These are phyloP conservation scores for Platycercus adscitus DNA, from an alignment of 2,113 vertebrate genomes.

Conservation along the genomic window DNA sequence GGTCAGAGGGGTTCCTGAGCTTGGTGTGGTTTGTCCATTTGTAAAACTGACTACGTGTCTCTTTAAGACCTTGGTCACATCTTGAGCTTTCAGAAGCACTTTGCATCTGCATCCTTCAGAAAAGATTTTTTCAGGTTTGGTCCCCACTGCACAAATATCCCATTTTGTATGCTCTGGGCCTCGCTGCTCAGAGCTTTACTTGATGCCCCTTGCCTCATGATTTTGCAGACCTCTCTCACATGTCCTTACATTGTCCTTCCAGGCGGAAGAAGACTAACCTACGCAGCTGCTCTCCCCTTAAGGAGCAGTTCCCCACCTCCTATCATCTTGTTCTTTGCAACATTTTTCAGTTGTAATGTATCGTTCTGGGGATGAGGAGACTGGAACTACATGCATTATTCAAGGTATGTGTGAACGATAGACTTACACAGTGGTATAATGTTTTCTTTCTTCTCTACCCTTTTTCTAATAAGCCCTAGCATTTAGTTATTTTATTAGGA, in stretches of 20 bases:
- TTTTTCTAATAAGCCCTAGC: not conserved
- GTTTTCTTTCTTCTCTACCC: not conserved
- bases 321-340: not conserved
- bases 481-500: not conserved
- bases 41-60: not conserved
- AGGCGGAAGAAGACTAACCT: not conserved
- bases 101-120: not conserved
- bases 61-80: not conserved
- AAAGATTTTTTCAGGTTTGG: not conserved
- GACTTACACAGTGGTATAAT: not conserved
- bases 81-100: not conserved
- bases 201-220: not conserved
- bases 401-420: not conserved
- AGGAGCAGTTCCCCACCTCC: not conserved
- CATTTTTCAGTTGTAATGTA: not conserved
- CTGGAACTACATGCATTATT: not conserved
- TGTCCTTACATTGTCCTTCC: not conserved
- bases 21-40: not conserved
- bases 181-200: not conserved
- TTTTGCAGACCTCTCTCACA: not conserved
- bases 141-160: not conserved
- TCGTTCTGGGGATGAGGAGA: not conserved
- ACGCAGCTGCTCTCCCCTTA: not conserved
- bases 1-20: not conserved
- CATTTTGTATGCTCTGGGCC: not conserved